These are phyloP conservation scores for Trachelus iudaicus DNA, from an alignment of 2,888 invertebrate genomes.

Conservation along the genomic window DNA sequence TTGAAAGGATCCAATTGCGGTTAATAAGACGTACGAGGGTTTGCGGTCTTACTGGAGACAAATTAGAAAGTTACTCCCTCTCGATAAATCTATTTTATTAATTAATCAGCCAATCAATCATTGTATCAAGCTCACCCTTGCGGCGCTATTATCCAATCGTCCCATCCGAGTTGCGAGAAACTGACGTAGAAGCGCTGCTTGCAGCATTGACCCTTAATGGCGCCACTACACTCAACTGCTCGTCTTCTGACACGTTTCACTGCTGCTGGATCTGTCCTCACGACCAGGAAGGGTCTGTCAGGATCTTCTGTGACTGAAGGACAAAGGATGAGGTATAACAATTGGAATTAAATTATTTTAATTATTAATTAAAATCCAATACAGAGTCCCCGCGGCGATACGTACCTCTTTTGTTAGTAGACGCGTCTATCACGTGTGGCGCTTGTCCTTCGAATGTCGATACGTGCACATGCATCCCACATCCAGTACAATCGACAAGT, in stretches of 20 bases:
- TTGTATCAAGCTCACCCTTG: slow-evolving; percentile 69
- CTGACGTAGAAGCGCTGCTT: slow-evolving; percentile 92
- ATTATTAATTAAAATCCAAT: no score
- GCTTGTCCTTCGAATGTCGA: slow-evolving; percentile 64
- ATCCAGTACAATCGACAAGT: slow-evolving; percentile 87
- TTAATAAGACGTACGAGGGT: no score
- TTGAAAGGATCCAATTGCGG: no score
- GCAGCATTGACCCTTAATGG: slow-evolving; percentile 81
- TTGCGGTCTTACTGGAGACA: no score
- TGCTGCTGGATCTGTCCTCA: slow-evolving; percentile 79
- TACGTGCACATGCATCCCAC: slow-evolving; percentile 79
- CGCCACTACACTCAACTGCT: slow-evolving; percentile 84
- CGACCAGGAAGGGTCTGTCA: slow-evolving; percentile 85
- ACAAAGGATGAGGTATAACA: no score
- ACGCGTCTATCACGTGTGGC: slow-evolving; percentile 60
- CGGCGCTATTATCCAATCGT: slow-evolving; percentile 93
- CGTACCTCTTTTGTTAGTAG: slow-evolving; percentile 57
- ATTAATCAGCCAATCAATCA: no score
- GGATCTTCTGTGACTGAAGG: slow-evolving; percentile 66
- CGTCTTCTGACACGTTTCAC: slow-evolving; percentile 79
- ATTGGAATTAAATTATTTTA: no score
- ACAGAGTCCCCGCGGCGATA: background rate
- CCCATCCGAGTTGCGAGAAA: slow-evolving; percentile 92
- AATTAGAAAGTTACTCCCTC: no score
- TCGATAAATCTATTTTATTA: no score